Evolutionary conservation across 2,888 invertebrate species (phyloP), one percentile per base, ranked within the genome.

Genomic region (Synanthedon tipuliformis): DNA sequence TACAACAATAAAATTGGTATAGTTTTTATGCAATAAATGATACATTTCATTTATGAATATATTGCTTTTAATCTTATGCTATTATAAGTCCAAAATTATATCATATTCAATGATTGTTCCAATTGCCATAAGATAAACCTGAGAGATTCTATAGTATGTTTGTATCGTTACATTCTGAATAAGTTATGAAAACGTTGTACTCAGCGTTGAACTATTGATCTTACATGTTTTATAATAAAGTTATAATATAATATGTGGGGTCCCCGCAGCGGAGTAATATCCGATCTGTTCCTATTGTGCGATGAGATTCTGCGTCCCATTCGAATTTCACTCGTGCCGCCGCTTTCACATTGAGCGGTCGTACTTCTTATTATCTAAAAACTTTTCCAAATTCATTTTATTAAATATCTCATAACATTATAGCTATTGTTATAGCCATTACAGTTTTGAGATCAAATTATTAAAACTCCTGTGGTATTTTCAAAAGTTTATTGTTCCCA

Each of bases 281-380:
- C 73, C 69, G 71, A 75, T 74, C 73, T 63, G 66, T 70, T 70
- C 71, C 83, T 64, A 81, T 85, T 85, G 83, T 85, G 68, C 68
- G 34, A 3, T 65, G 62, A 65, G 61, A 63, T 69, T 68, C 76
- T 68, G 74, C 67, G 62, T 69, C 77, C 65, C 57, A 66, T 64
- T 61, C 64, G 60, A 69, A 69, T 73, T 71, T 82, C 86, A 86
- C 83, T 86, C 74, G 70, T 67, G 65, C 69, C 64, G 64, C 64
- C 69, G 69, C 70, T 63, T 63, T 62, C 72, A 78, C 60, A 68
- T 67, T 73, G 82, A 71, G 71, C 81, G 78, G 84, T 78, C 68
- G 84, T 82, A 73, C 73, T 69, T 57, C 64, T 69, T 63, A 66
- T 55, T 64, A 34, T 10, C 34, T 34, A 66, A 64, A 63, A 71